A percentile compares a stretch with the other conserved stretches of the same genome.
These are phyloP conservation scores for Epinephelus lanceolatus DNA, from an alignment of 2,113 vertebrate genomes.

Conservation along the genomic window DNA sequence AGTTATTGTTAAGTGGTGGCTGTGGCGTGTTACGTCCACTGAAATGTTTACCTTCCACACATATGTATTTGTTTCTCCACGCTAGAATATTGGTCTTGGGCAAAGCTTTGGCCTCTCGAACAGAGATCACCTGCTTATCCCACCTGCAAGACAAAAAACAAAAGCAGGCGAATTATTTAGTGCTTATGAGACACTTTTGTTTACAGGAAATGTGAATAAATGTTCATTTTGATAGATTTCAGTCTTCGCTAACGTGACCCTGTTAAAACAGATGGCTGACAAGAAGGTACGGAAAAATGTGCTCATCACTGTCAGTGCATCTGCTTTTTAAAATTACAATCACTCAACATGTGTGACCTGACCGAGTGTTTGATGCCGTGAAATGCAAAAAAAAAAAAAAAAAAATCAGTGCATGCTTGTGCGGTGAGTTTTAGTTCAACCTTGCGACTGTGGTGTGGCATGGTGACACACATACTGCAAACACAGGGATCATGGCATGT, in stretches of 20 bases:
- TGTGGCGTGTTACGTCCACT: background rate
- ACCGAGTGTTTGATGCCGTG: background rate
- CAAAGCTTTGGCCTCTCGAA: slow-evolving; percentile 91
- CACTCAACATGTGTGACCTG: background rate
- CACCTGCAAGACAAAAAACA: slow-evolving; percentile 84
- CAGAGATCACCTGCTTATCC: slow-evolving; percentile 91
- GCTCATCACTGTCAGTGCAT: background rate
- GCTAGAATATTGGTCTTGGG: slow-evolving; percentile 86
- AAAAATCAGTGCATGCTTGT: background rate
- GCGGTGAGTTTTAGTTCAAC: background rate
- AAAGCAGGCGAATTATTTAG: background rate
- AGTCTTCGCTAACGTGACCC: background rate
- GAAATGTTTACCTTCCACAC: slow-evolving; percentile 92
- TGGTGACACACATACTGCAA: slow-evolving; percentile 44
- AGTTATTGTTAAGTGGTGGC: background rate
- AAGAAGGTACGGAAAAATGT: background rate
- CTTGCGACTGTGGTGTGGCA: background rate
- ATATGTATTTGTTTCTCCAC: slow-evolving; percentile 96
- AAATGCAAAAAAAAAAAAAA: background rate
- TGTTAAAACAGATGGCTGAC: background rate
- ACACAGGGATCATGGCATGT: slow-evolving; percentile 59
- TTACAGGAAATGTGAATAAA: background rate
- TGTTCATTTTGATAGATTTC: background rate
- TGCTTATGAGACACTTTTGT: background rate
- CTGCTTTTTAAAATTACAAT: background rate